Evolutionary conservation across 2,888 invertebrate species (phyloP), one percentile per base, ranked within the genome.

Genomic region (Sinodicranocentrus sp.): DNA sequence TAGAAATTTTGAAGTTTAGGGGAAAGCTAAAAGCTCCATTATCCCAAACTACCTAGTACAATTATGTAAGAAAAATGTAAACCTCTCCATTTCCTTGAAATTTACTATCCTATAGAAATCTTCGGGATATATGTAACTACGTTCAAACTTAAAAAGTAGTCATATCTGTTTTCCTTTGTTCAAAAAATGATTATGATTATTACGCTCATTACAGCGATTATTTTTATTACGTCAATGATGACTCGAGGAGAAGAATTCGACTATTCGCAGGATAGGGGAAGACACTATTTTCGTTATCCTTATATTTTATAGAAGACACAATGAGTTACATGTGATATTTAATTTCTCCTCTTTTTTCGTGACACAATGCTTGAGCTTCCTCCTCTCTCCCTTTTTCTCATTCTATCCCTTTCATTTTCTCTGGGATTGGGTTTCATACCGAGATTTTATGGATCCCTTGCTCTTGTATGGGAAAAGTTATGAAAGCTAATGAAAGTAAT

Each of bases 151-250:
- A 23, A 10, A 10, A 43, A 19, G 79, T 63, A 54, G 70, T 76
- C 65, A 68, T 59, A 71, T 61, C 61, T 80, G 79, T 67, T 80
- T 80, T 72, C 72, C 23, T 80, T 80, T 72, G 65, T 80, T 72
- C 70, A 72, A 72, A 65, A 65, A 80, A 79, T 78, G 79, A 79
- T 65, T 77, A 84, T 78, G 78, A 78, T 84, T 73, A 84, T 84
- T 82, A 86, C 76, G 44, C 82, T 84, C 86, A 86, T 86, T 84
- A 84, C 63, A 75, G 79, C 78, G 82, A 84, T 86, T 86, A 86
- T 76, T 84, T 86, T 86, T 84, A 85, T 85, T 76, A 77, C 72
- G 59, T 71, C 65, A 80, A 71, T 71, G 71, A 72, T 57, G 79
- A 72, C n/a, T n/a, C n/a, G n/a, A n/a, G n/a, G n/a, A 33, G 63